Evolutionary conservation across 2,113 vertebrate genomes (phyloP), one percentile per base, ranked within the genome.

Genomic region (Spheniscus mendiculus): DNA sequence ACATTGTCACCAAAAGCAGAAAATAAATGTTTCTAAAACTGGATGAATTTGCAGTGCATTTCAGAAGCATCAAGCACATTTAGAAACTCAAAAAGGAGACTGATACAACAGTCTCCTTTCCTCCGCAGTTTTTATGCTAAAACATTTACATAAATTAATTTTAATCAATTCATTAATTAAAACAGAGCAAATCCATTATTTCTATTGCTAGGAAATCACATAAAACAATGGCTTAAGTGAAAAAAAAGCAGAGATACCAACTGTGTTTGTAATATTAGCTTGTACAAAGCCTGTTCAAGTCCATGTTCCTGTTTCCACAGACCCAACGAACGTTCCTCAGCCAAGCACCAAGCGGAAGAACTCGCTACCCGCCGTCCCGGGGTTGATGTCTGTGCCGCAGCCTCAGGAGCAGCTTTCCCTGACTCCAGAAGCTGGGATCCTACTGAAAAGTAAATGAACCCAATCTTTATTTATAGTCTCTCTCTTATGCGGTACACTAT

Each of bases 361-460:
- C 34, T 12, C 0, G 20, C 76, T 42, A 72, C 4, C 22, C 0
- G 1, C 1, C 1, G 19, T 38, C 63, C 27, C 29, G 5, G 72
- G 23, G 7, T 18, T n/a, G 15, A 25, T 5, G 14, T 16, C 65
- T 4, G 40, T 12, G 11, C 23, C 5, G 4, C 66, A 42, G 92
- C 2, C 1, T 12, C 34, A 8, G 79, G 69, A 90, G 83, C 69
- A 89, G 77, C 78, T 25, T 26, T 81, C 38, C 83, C 42, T 0
- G 11, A 10, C 71, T 53, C 89, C 85, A 40, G 82, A 65, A 82
- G 58, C 62, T 12, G 27, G 76, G 72, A 87, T 82, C 50, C 93
- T 91, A 63, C 81, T 96, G 81, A n/a, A 97, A 96, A 78, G 82
- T 89, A 59, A 70, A 96, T 76, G 77, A 95, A 52, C 7, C 17